Conservation (phyloP, 2,797 vertebrate genomes). For the Betta splendens region DNA sequence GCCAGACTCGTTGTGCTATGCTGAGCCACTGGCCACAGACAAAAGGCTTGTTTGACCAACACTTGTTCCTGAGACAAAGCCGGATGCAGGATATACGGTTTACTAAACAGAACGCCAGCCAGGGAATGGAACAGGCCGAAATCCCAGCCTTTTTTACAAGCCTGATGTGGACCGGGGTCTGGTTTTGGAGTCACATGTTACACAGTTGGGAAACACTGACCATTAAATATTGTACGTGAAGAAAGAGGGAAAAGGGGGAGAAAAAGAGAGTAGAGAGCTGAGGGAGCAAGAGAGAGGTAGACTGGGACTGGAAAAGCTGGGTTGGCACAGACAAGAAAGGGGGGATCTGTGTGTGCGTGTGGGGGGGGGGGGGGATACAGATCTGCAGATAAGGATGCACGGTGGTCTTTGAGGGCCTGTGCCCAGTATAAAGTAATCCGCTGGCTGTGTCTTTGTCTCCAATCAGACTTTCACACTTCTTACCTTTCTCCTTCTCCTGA, state of each 20-base stretch:
- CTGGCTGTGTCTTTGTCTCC: constrained; percentile 61
- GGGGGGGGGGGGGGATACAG: constrained; percentile 7
- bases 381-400: constrained; percentile 60
- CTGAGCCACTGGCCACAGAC: constrained; percentile 84
- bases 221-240: constrained; percentile 44
- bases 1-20: constrained; percentile 78
- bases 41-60: constrained; percentile 88
- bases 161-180: constrained; percentile 61
- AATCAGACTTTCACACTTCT: constrained; percentile 66
- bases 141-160: constrained; percentile 69
- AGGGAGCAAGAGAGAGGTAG: constrained; percentile 17
- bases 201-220: constrained; percentile 68
- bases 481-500: constrained; percentile 64
- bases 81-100: constrained; percentile 80
- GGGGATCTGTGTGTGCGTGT: neutral
- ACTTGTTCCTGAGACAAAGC: constrained; percentile 86
- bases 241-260: constrained; percentile 7
- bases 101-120: constrained; percentile 61
- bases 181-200: constrained; percentile 60
- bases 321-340: constrained; percentile 38
- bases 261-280: constrained; percentile 11
- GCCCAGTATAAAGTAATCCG: constrained; percentile 61
- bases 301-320: constrained; percentile 24
- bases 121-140: constrained; percentile 58
- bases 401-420: constrained; percentile 58